Conservation (phyloP, 2,113 vertebrate species). For the Archilochus colubris region DNA sequence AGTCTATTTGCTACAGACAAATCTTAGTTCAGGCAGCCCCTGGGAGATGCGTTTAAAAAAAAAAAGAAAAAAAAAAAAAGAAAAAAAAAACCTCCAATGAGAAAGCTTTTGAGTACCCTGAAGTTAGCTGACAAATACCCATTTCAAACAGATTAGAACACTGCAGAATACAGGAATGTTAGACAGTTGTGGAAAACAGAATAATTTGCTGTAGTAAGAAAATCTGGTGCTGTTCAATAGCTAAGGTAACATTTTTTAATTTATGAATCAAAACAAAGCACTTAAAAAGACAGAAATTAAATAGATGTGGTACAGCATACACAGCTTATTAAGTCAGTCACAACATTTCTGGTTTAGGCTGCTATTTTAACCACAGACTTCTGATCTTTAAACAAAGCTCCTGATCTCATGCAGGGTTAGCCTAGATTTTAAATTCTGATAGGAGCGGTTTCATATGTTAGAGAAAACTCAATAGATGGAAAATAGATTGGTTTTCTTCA, state of each 20-base stretch:
- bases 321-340: not conserved
- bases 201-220: not conserved
- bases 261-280: not conserved
- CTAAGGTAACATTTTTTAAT: not conserved
- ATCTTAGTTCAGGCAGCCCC: not conserved
- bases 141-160: constrained; percentile 20
- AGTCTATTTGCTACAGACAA: not conserved
- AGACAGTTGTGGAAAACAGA: not conserved
- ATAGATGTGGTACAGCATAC: not conserved
- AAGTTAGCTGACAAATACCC: constrained; percentile 6
- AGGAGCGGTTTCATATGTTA: constrained; percentile 45
- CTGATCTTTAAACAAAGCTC: constrained; percentile 55
- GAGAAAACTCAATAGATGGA: constrained; percentile 59
- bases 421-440: constrained; percentile 64
- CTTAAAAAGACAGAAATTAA: not conserved
- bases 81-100: not conserved
- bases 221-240: not conserved
- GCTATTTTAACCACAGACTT: constrained; percentile 32
- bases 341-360: not conserved
- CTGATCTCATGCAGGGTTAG: constrained; percentile 30
- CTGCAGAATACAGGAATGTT: not conserved
- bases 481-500: constrained; percentile 72
- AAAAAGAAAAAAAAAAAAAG: not conserved
- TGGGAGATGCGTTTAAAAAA: not conserved
- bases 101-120: not conserved